phyloP scores from a whole-genome alignment of 2,113 vertebrate species.

The Ophiodon elongatus region DNA sequence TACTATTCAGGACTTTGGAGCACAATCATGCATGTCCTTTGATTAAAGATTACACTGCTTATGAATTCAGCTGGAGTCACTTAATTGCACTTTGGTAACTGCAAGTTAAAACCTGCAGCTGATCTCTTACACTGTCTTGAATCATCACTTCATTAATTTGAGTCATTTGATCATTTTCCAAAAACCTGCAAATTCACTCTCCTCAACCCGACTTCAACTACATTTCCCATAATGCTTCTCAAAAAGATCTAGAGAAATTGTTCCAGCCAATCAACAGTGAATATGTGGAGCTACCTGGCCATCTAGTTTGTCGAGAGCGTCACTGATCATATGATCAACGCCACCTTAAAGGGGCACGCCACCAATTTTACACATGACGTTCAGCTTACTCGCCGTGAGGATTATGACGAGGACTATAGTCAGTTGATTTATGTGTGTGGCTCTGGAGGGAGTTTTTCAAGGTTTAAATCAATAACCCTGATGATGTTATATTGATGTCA shows the following conservation, averaged over 20 bases:
- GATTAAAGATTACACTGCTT: not conserved
- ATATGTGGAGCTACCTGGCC: not conserved
- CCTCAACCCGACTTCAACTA: not conserved
- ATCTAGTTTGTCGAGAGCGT: not conserved
- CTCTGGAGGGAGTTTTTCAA: not conserved
- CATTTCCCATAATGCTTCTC: constrained; percentile 4
- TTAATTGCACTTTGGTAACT: constrained; percentile 43
- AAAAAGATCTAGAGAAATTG: not conserved
- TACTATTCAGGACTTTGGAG: constrained; percentile 23
- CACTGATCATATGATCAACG: too few species aligned
- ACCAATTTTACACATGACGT: not conserved
- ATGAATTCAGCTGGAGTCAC: constrained; percentile 19
- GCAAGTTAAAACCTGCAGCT: constrained; percentile 22
- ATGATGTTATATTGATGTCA: not conserved
- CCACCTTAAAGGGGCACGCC: not conserved
- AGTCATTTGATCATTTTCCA: constrained; percentile 17
- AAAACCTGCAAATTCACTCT: not conserved
- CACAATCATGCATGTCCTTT: constrained; percentile 14
- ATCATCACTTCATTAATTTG: constrained; percentile 14
- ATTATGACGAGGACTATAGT: not conserved
- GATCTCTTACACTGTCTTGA: not conserved
- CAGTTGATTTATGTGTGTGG: not conserved
- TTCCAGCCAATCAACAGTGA: not conserved
- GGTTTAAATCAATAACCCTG: not conserved
- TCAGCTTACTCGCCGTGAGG: not conserved